Evolutionary conservation across 2,888 invertebrate genomes (phyloP).

Genomic region (Pegoplata infirma): DNA sequence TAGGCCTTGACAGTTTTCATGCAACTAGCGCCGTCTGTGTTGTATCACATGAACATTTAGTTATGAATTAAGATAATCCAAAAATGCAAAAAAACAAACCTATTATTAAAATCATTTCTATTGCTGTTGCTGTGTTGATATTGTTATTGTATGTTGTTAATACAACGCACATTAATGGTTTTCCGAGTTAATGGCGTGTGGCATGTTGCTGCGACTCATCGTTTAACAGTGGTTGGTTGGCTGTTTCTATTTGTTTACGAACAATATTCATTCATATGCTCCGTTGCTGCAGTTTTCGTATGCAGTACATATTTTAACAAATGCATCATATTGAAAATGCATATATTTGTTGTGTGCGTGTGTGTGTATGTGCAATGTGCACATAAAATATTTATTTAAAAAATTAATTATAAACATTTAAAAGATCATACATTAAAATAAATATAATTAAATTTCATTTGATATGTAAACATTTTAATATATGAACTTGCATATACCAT

Average conservation of each 20-base stretch:
- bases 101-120: no score
- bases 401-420: constrained; percentile 58
- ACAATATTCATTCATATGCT: background rate
- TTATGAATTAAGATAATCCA: no score
- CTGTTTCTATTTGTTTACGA: constrained; percentile 32
- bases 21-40: no score
- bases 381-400: constrained; percentile 19
- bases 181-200: constrained; percentile 64
- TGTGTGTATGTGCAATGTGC: background rate
- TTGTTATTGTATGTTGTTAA: constrained; percentile 23
- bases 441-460: constrained; percentile 41
- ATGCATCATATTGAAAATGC: background rate
- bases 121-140: background rate
- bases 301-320: no score
- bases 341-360: background rate
- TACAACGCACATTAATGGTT: constrained; percentile 61
- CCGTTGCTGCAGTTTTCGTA: no score
- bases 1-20: no score
- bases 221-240: constrained; percentile 55
- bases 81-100: no score
- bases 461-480: no score
- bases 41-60: no score
- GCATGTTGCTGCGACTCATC: constrained; percentile 62
- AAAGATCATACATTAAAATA: constrained; percentile 52
- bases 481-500: no score